Conservation (phyloP, 2,888 invertebrate species). For the Nephrotoma guestfalica region DNA sequence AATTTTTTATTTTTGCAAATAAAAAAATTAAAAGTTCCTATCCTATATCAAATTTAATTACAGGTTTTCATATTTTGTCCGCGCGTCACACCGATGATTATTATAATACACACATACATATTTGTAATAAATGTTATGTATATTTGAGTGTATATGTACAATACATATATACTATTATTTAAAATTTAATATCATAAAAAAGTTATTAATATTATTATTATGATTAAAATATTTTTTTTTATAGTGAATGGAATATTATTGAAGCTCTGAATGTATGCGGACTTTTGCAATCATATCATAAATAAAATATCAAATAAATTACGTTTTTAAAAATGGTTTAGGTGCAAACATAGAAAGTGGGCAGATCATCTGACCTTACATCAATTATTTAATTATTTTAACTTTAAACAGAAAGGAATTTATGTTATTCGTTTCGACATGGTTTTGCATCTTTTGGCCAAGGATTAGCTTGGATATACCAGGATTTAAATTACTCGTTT, state of each 20-base stretch:
- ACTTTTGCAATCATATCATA: not conserved
- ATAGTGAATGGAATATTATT: not conserved
- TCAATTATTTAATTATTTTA: too few species aligned
- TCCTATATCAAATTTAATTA: not conserved
- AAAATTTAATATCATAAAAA: not conserved
- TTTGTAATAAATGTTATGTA: not conserved
- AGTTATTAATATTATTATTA: not conserved
- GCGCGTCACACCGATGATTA: not conserved
- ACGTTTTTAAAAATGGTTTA: too few species aligned
- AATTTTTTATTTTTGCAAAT: not conserved
- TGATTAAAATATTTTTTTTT: not conserved
- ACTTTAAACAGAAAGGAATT: too few species aligned
- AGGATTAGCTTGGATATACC: too few species aligned
- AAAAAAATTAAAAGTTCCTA: not conserved
- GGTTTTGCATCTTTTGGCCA: too few species aligned
- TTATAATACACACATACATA: not conserved
- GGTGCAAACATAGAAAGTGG: too few species aligned
- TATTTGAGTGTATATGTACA: not conserved
- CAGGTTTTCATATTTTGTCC: not conserved
- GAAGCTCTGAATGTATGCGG: not conserved
- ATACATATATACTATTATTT: not conserved
- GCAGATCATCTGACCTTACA: too few species aligned
- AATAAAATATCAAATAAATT: too few species aligned
- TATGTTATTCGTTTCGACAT: too few species aligned
- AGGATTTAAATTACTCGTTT: too few species aligned